phyloP scores from a whole-genome alignment of 2,888 invertebrate species.

The Epiblema foenella region DNA sequence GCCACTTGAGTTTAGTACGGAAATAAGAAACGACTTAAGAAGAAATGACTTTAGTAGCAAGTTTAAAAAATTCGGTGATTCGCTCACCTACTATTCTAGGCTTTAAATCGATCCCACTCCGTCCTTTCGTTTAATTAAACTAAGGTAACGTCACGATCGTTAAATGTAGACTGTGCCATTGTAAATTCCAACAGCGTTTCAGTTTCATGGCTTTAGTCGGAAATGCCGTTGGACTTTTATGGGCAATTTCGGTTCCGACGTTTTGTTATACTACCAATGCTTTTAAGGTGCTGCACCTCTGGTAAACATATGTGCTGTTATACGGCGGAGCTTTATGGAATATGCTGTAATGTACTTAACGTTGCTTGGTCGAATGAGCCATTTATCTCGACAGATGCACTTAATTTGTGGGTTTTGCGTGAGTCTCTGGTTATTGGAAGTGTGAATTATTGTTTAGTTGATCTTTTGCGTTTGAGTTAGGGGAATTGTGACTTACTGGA shows the following conservation, averaged over 20 bases:
- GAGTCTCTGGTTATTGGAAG: neutral
- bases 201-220: slow-evolving; percentile 85
- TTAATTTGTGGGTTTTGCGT: slow-evolving; percentile 38
- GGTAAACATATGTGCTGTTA: slow-evolving; percentile 83
- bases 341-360: slow-evolving; percentile 72
- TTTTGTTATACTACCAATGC: slow-evolving; percentile 86
- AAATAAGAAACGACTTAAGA: no score
- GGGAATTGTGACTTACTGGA: neutral
- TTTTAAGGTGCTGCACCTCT: slow-evolving; percentile 84
- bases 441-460: slow-evolving; percentile 5
- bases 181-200: slow-evolving; percentile 82
- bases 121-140: slow-evolving; percentile 74
- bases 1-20: no score
- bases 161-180: slow-evolving; percentile 82
- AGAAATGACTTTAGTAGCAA: no score
- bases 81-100: neutral
- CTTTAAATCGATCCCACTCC: slow-evolving; percentile 1
- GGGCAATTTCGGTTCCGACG: slow-evolving; percentile 85
- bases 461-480: neutral
- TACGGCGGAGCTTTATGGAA: slow-evolving; percentile 80
- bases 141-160: slow-evolving; percentile 79
- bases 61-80: neutral
- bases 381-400: slow-evolving; percentile 30
- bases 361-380: slow-evolving; percentile 54
- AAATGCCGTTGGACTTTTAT: slow-evolving; percentile 84